Evolutionary conservation across 2,888 invertebrate genomes (phyloP), one percentile per base, ranked within the genome.

Genomic region (Microctonus aethiopoides): DNA sequence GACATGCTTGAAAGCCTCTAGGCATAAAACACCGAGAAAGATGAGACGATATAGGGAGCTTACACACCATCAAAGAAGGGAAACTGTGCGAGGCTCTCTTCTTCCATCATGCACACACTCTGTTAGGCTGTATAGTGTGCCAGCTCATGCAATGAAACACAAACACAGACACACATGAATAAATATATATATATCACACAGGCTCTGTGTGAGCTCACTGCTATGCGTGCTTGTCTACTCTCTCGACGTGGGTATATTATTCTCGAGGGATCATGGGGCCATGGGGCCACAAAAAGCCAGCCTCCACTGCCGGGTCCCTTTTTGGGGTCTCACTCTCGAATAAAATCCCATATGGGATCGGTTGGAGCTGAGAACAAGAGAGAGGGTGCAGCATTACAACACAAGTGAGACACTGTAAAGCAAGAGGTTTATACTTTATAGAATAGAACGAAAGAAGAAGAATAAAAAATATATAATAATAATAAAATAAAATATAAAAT

Each of bases 1-100:
- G 68, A 68, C 68, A 68, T 68, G 68, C 54, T 68, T 29, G 62
- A 68, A 68, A 68, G 68, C 68, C 62, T 62, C 56, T 62, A 62
- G 68, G 68, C 61, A 68, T 68, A 68, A 39, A 68, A 62, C 54
- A 26, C 56, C 20, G 62, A 68, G 68, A 68, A 68, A 62, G 61
- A 67, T 52, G 56, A 67, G 52, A 67, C 61, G 67, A 66, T 29
- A 61, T n/a, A n/a, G 41, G 62, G 54, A 59, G 67, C 67, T 62
- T 61, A 54, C 61, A 62, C 24, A 52, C 13, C 67, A 60, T n/a
- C n/a, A n/a, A 24, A 34, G 39, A 39, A 60, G 60, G 39, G 39
- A 60, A 60, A 39, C 39, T 39, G 67, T 61, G 62, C 59, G 56
- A n/a, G n/a, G 68, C 54, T 54, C 52, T 36, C 51, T 65, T 67